These are phyloP conservation scores for Endotricha flammealis DNA, from an alignment of 2,888 invertebrate genomes.

Conservation along the genomic window DNA sequence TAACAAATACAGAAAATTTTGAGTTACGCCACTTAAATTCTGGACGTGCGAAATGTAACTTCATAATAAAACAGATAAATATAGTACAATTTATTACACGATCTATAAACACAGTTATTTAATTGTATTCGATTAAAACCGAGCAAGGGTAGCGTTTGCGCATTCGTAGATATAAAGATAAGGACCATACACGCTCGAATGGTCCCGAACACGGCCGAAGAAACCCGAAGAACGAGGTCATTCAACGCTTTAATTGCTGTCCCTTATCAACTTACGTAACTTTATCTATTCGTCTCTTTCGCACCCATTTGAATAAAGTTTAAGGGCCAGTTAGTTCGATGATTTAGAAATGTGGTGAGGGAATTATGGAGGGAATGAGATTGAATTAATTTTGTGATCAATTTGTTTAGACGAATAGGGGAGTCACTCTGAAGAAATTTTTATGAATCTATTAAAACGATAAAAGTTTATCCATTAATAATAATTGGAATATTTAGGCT, in stretches of 20 bases:
- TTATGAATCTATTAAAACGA: too few species aligned
- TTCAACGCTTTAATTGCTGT: constrained; percentile 63
- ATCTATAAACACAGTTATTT: too few species aligned
- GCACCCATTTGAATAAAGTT: constrained; percentile 54
- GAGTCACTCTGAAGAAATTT: background rate
- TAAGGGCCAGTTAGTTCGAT: constrained; percentile 37
- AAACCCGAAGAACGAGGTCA: constrained; percentile 55
- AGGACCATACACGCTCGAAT: constrained; percentile 43
- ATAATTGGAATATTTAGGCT: too few species aligned
- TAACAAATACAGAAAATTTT: too few species aligned
- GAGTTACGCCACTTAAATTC: too few species aligned
- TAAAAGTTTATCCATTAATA: too few species aligned
- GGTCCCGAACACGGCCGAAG: constrained; percentile 48
- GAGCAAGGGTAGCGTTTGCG: constrained; percentile 54
- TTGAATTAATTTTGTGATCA: constrained; percentile 58
- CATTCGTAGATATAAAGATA: constrained; percentile 57
- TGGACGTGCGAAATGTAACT: too few species aligned
- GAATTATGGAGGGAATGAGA: constrained; percentile 44
- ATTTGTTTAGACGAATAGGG: constrained; percentile 41
- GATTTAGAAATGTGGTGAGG: constrained; percentile 53
- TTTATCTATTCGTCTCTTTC: constrained; percentile 38
- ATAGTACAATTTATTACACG: too few species aligned
- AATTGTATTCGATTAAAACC: constrained; percentile 25
- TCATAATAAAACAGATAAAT: too few species aligned
- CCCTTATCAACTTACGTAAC: constrained; percentile 45